phyloP scores from a whole-genome alignment of 2,113 vertebrate genomes.

The Albula goreensis region DNA sequence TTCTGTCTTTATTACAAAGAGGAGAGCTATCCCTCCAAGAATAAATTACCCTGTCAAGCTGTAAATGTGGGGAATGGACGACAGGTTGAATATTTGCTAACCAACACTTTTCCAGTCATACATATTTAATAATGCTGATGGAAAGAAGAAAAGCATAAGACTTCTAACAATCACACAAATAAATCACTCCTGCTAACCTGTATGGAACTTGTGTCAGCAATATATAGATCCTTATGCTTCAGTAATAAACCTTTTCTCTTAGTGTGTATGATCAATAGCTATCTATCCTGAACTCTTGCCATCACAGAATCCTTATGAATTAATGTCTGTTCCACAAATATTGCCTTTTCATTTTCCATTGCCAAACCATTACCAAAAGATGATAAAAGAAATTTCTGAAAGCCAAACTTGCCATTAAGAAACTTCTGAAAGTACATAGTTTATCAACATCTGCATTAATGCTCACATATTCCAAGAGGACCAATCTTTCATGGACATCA shows the following conservation, averaged over 20 bases:
- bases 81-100: conserved; percentile 1
- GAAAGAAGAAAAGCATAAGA: not conserved
- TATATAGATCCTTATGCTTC: not conserved
- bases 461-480: too few relatives aligned
- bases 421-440: not conserved
- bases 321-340: not conserved
- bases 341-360: not conserved
- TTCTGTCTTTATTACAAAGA: not conserved
- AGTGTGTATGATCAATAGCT: not conserved
- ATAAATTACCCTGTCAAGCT: not conserved
- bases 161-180: not conserved
- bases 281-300: not conserved
- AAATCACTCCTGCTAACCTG: not conserved
- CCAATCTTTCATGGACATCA: too few relatives aligned
- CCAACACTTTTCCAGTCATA: not conserved
- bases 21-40: not conserved
- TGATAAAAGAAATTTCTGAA: not conserved
- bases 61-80: not conserved
- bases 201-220: not conserved
- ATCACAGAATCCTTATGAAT: not conserved
- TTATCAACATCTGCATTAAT: too few relatives aligned
- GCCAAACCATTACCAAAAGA: not conserved
- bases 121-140: not conserved
- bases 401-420: not conserved
- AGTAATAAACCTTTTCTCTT: not conserved